Evolutionary conservation across 2,888 invertebrate species (phyloP).

Genomic region (Athalia rosae): DNA sequence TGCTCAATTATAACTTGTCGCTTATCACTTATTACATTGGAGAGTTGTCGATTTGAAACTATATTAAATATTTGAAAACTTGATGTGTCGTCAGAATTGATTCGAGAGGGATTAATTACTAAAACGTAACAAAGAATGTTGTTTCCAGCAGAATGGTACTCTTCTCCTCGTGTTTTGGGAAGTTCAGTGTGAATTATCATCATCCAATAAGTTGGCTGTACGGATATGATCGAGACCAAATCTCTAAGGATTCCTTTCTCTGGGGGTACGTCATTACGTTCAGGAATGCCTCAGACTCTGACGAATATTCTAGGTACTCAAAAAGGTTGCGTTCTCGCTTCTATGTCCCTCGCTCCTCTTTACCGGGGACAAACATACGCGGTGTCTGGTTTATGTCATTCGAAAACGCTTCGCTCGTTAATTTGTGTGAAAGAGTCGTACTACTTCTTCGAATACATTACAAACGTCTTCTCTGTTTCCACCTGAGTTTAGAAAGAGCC

Average conservation of each 20-base stretch:
- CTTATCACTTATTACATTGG: too few species aligned
- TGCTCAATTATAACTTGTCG: background rate
- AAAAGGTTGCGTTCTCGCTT: background rate
- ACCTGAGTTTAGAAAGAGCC: too few species aligned
- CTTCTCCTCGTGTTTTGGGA: slow-evolving; percentile 38
- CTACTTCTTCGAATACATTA: too few species aligned
- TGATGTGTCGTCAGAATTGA: background rate
- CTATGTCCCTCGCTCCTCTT: background rate
- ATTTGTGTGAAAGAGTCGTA: too few species aligned
- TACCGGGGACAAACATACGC: background rate
- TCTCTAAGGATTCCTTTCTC: slow-evolving; percentile 14
- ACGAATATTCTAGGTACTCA: slow-evolving; percentile 20
- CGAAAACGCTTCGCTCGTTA: too few species aligned
- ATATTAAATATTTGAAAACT: slow-evolving; percentile 4
- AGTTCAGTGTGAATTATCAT: slow-evolving; percentile 29
- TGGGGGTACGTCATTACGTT: slow-evolving; percentile 32
- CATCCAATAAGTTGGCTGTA: background rate
- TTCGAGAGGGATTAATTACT: background rate
- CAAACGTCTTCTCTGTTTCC: too few species aligned
- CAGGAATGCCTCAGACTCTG: slow-evolving; percentile 4
- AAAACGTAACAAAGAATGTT: slow-evolving; percentile 30
- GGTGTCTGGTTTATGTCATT: too few species aligned
- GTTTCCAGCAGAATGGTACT: slow-evolving; percentile 35
- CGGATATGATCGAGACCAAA: slow-evolving; percentile 20
- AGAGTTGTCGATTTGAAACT: background rate